Evolutionary conservation across 2,888 invertebrate species (phyloP).

Genomic region (Erebia ligea): DNA sequence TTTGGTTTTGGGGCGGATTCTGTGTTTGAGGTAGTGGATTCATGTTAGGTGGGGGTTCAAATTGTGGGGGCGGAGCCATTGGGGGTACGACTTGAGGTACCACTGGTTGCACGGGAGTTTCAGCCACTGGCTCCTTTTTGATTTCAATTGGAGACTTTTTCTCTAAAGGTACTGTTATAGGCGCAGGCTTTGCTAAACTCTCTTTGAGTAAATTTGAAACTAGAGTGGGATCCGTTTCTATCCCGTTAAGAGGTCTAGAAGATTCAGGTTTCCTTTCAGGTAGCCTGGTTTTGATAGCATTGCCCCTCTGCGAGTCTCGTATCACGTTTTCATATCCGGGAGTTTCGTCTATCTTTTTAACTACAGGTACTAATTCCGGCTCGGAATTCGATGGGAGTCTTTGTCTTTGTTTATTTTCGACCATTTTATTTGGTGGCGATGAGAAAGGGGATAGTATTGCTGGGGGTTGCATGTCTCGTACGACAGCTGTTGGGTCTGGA

Average conservation of each 20-base stretch:
- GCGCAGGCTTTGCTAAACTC: conserved; percentile 78
- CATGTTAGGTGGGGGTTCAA: conserved; percentile 39
- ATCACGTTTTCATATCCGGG: conserved; percentile 85
- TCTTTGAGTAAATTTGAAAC: conserved; percentile 89
- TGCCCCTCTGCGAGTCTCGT: conserved; percentile 77
- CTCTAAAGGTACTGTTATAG: conserved; percentile 71
- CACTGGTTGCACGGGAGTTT: conserved; percentile 47
- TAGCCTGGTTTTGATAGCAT: conserved; percentile 61
- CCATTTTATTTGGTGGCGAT: conserved; percentile 61
- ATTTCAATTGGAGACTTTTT: conserved; percentile 64
- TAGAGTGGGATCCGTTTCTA: conserved; percentile 88
- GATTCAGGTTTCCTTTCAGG: conserved; percentile 70
- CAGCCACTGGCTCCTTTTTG: conserved; percentile 56
- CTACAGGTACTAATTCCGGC: conserved; percentile 84
- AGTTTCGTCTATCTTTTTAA: conserved; percentile 85
- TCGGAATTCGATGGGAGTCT: conserved; percentile 80
- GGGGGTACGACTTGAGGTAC: conserved; percentile 15
- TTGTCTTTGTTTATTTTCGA: conserved; percentile 60
- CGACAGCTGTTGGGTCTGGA: conserved; percentile 63
- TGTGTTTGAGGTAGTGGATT: conserved; percentile 43
- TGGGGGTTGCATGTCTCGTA: conserved; percentile 72
- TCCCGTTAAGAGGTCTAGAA: conserved; percentile 81
- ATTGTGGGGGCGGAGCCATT: conserved; percentile 36
- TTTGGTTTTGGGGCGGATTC: conserved; percentile 43
- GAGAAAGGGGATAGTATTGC: conserved; percentile 79